Conservation (phyloP, 2,113 vertebrate species). For the Leptobrachium leishanense region DNA sequence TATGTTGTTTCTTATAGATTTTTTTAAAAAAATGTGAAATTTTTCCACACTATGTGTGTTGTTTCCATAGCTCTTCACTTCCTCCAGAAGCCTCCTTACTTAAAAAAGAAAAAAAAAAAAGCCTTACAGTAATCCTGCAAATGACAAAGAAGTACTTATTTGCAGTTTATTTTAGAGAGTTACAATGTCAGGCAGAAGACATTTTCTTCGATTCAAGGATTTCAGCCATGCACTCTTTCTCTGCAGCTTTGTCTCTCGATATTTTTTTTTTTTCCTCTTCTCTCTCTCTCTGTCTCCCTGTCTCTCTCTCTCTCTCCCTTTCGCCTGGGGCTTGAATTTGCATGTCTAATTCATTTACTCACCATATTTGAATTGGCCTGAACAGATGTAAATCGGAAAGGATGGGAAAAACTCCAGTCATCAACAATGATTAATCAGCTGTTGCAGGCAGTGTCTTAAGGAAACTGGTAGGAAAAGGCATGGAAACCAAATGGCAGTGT, state of each 20-base stretch:
- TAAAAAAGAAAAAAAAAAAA: constrained; percentile 69
- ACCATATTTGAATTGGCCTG: constrained; percentile 83
- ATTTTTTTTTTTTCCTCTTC: constrained; percentile 15
- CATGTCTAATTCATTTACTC: constrained; percentile 75
- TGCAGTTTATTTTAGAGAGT: constrained; percentile 81
- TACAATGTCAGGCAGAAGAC: constrained; percentile 79
- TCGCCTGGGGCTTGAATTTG: constrained; percentile 72
- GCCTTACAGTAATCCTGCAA: constrained; percentile 83
- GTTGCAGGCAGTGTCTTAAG: constrained; percentile 86
- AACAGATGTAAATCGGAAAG: constrained; percentile 83
- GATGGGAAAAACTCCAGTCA: constrained; percentile 84
- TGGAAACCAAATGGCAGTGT: constrained; percentile 82
- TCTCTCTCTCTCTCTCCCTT: constrained; percentile 39
- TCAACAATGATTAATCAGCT: constrained; percentile 87
- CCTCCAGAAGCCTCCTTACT: constrained; percentile 85
- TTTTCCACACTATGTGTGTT: constrained; percentile 98
- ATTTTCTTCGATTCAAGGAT: constrained; percentile 80
- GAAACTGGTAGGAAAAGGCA: constrained; percentile 86
- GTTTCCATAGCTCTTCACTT: constrained; percentile 90
- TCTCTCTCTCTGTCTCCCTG: constrained; percentile 29
- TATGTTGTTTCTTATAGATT: constrained; percentile 99
- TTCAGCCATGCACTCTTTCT: constrained; percentile 75
- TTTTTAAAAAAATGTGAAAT: constrained; percentile 99
- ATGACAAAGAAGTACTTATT: constrained; percentile 75
- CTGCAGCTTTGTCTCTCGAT: constrained; percentile 52